Evolutionary conservation across 2,113 vertebrate species (phyloP).

Genomic region (Furnarius figulus): DNA sequence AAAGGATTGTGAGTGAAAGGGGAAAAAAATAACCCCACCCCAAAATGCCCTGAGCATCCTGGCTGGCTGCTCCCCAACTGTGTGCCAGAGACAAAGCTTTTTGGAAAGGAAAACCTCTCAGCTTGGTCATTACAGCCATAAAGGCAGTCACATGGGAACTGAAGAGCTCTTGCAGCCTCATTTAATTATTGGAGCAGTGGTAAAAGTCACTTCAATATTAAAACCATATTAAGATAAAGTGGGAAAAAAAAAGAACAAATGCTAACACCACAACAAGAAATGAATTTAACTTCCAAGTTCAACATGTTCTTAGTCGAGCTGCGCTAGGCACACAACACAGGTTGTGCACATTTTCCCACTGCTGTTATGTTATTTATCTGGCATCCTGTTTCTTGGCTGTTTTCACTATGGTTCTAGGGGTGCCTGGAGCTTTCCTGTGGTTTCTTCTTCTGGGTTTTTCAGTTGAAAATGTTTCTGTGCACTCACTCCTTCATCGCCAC

Average conservation of each 20-base stretch:
- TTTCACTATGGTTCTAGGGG: neutral
- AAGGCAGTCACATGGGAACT: neutral
- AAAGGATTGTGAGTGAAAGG: neutral
- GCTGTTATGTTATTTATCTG: neutral
- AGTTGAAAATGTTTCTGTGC: neutral
- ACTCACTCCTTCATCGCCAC: accelerated
- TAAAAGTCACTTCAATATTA: conserved; percentile 9
- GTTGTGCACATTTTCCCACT: neutral
- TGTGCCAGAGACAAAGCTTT: neutral
- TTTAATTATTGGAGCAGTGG: neutral
- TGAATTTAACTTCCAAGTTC: neutral
- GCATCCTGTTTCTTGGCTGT: neutral
- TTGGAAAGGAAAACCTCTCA: neutral
- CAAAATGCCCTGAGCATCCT: neutral
- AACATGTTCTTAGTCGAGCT: neutral
- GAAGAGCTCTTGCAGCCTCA: neutral
- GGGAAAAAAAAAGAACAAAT: neutral
- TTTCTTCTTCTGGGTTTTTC: neutral
- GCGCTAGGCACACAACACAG: neutral
- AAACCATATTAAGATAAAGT: neutral
- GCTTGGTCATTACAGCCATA: neutral
- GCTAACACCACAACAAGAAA: neutral
- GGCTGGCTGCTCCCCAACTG: neutral
- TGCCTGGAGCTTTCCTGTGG: neutral
- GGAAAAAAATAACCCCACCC: neutral